These are phyloP conservation scores for Diplodus sargus DNA, from an alignment of 2,797 vertebrate species.

Conservation along the genomic window DNA sequence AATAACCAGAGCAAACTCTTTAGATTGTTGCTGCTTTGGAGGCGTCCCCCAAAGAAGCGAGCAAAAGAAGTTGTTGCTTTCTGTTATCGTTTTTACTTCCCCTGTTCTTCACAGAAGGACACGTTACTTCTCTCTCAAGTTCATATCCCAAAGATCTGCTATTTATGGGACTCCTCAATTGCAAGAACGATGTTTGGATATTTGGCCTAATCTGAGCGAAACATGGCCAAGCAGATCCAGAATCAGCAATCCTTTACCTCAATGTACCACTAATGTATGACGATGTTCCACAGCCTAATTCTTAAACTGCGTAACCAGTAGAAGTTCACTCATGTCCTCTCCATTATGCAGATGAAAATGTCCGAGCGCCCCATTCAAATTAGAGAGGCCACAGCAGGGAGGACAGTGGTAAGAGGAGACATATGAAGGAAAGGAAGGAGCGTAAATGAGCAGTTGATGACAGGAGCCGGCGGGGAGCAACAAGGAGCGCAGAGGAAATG, in stretches of 20 bases:
- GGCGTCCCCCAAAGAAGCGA: no score
- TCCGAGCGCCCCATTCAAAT: background rate
- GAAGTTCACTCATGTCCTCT: background rate
- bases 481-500: slow-evolving; percentile 42
- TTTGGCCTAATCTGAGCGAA: no score
- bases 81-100: background rate
- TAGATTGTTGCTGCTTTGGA: no score
- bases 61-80: background rate
- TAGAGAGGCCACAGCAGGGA: background rate
- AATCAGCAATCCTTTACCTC: background rate
- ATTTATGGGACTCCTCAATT: background rate
- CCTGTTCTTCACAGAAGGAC: background rate
- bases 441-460: slow-evolving; percentile 16
- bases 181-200: no score
- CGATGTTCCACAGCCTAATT: background rate
- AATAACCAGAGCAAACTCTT: background rate
- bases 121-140: background rate
- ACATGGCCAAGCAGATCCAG: slow-evolving; percentile 5
- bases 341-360: background rate
- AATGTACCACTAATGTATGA: background rate
- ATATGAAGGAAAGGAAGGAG: background rate
- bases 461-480: background rate
- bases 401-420: background rate
- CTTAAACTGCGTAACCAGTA: background rate
- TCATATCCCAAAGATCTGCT: background rate